Evolutionary conservation across 2,113 vertebrate genomes (phyloP), one percentile per base, ranked within the genome.

Genomic region (Platichthys stellatus): DNA sequence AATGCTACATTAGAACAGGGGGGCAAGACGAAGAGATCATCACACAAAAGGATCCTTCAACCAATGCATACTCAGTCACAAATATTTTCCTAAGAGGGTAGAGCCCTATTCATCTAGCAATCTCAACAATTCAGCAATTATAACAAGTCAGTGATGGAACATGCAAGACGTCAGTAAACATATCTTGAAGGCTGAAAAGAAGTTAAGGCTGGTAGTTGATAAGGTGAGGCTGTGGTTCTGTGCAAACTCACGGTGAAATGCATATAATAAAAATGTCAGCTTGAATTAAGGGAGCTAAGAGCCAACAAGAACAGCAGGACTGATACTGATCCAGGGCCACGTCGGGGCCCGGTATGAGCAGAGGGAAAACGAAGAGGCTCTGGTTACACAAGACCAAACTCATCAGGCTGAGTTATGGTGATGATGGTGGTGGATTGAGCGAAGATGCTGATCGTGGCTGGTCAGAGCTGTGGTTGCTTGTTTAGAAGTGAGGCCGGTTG

Each of bases 11-110:
- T 35, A 65, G 60, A 66, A 69, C 62, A 38, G 61, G 68, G 35
- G 12, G 4, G 53, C 20, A 13, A 45, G 51, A 80, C 23, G 62
- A 80, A 61, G 65, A 60, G 72, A 78, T 54, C 26, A 49, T n/a
- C 31, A 59, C 69, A 92, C 81, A 90, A 87, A 89, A 85, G 80
- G 66, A 63, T 74, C 67, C 74, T 83, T 83, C 76, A 66, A 14
- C 75, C 45, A 24, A 58, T 69, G 63, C 56, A 45, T 49, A 59
- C 21, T n/a, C 40, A 3, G 78, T 72, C 63, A 69, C 80, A 86
- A 91, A 90, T 92, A 87, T 86, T 90, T 88, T 87, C 82, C 63
- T 49, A 73, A 56, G 79, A 65, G 76, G 84, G 72, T 10, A 74
- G 53, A 86, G 71, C 20, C 72, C 56, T 78, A 75, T 60, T 85